Conservation (phyloP, 2,888 invertebrate species). For the Lingula anatina region DNA sequence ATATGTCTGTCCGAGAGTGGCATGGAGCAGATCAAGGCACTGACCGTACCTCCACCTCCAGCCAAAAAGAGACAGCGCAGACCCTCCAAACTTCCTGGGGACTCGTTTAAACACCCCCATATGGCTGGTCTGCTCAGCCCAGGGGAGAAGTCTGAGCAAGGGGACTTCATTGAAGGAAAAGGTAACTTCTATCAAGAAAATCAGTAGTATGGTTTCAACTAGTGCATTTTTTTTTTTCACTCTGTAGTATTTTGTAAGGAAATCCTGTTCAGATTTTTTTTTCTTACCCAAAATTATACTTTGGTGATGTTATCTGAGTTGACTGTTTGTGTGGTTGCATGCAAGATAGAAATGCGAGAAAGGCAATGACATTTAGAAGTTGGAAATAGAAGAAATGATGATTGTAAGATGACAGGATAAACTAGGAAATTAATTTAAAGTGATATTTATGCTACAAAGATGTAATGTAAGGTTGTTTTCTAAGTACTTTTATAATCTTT, state of each 20-base stretch:
- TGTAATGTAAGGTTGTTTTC: too few relatives aligned
- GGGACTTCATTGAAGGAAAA: slow-evolving; percentile 12
- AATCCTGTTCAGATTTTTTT: too few relatives aligned
- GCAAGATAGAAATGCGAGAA: too few relatives aligned
- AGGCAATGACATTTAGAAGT: too few relatives aligned
- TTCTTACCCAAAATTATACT: too few relatives aligned
- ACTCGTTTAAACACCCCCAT: slow-evolving; percentile 12
- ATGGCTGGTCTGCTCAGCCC: slow-evolving; percentile 13
- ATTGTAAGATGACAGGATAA: too few relatives aligned
- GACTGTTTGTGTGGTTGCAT: too few relatives aligned
- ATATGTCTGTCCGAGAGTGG: slow-evolving; percentile 88
- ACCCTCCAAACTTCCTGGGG: slow-evolving; percentile 15
- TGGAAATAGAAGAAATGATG: too few relatives aligned
- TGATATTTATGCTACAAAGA: too few relatives aligned
- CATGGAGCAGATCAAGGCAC: slow-evolving; percentile 76
- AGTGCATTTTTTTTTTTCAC: slow-evolving; percentile 5
- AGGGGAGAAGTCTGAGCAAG: slow-evolving; percentile 12
- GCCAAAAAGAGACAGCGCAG: slow-evolving; percentile 46
- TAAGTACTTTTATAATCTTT: too few relatives aligned
- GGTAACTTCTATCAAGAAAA: slow-evolving; percentile 3
- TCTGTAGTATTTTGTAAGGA: slow-evolving; percentile 5
- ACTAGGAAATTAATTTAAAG: too few relatives aligned
- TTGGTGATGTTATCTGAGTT: too few relatives aligned
- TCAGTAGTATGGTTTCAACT: background rate
- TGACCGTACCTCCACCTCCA: slow-evolving; percentile 67